Evolutionary conservation across 2,888 invertebrate genomes (phyloP).

Genomic region (Poecilus cupreus): DNA sequence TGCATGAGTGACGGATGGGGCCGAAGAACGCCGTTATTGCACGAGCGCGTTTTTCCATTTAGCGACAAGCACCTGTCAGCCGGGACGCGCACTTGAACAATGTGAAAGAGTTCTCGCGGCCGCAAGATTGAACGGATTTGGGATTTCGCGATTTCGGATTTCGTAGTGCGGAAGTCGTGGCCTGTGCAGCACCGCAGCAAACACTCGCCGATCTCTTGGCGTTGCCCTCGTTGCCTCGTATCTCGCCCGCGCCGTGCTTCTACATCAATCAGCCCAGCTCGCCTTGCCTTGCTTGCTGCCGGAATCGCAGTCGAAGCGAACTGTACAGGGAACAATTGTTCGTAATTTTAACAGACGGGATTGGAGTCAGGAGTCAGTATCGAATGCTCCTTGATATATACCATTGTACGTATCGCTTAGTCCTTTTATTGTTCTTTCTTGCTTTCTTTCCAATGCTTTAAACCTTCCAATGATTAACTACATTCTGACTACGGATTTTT

Average conservation of each 20-base stretch:
- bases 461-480: slow-evolving; percentile 14
- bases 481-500: slow-evolving; percentile 16
- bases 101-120: slow-evolving; percentile 41
- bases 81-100: slow-evolving; percentile 33
- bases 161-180: background rate
- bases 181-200: background rate
- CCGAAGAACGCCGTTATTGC: background rate
- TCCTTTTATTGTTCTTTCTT: slow-evolving; percentile 34
- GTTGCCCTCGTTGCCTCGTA: no score
- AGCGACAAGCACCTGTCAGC: slow-evolving; percentile 53
- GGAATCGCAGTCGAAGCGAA: background rate
- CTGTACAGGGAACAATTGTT: slow-evolving; percentile 26
- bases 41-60: slow-evolving; percentile 44
- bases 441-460: background rate
- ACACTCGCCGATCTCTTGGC: background rate
- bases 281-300: background rate
- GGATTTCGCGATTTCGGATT: slow-evolving; percentile 18
- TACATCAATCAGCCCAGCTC: slow-evolving; percentile 35
- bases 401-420: slow-evolving; percentile 8
- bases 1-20: slow-evolving; percentile 10
- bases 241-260: background rate
- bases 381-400: slow-evolving; percentile 40
- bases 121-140: slow-evolving; percentile 14
- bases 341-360: slow-evolving; percentile 30
- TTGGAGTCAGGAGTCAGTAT: slow-evolving; percentile 31